Conservation (phyloP, 2,888 invertebrate species). For the Parasteatoda lunata region DNA sequence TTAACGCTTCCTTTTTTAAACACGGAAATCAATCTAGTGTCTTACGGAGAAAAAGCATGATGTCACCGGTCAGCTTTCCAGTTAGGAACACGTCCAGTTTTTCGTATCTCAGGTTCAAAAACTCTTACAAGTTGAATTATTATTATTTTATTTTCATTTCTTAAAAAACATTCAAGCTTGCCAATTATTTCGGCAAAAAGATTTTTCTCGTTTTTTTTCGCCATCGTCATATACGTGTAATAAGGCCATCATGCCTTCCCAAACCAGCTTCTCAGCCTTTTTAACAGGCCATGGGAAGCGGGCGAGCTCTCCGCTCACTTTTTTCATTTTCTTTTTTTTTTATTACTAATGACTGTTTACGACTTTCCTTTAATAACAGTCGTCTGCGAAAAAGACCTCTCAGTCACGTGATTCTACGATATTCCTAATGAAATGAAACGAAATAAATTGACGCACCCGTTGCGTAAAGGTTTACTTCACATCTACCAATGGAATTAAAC, state of each 20-base stretch:
- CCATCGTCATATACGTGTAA: conserved; percentile 47
- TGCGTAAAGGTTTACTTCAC: background rate
- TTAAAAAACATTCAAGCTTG: conserved; percentile 12
- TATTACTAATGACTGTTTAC: conserved; percentile 66
- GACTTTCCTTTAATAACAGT: conserved; percentile 66
- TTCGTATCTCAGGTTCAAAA: background rate
- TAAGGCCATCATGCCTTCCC: conserved; percentile 53
- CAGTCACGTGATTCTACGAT: conserved; percentile 56
- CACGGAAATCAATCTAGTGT: no score
- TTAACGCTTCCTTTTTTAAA: no score
- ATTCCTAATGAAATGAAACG: conserved; percentile 56
- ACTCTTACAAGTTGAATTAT: background rate
- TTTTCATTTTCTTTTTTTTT: background rate
- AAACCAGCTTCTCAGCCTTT: conserved; percentile 46
- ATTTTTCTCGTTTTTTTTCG: conserved; percentile 26
- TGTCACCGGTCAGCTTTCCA: background rate
- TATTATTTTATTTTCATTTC: background rate
- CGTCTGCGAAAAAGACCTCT: conserved; percentile 35
- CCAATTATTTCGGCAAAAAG: conserved; percentile 56
- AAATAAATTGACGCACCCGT: conserved; percentile 58
- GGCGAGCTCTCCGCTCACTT: conserved; percentile 9
- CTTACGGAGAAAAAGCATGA: background rate
- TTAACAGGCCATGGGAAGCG: conserved; percentile 29
- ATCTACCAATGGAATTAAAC: no score
- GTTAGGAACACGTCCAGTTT: background rate